Base-by-base conservation (phyloP, 2,888 invertebrate species). In the Cactoblastis cactorum region DNA sequence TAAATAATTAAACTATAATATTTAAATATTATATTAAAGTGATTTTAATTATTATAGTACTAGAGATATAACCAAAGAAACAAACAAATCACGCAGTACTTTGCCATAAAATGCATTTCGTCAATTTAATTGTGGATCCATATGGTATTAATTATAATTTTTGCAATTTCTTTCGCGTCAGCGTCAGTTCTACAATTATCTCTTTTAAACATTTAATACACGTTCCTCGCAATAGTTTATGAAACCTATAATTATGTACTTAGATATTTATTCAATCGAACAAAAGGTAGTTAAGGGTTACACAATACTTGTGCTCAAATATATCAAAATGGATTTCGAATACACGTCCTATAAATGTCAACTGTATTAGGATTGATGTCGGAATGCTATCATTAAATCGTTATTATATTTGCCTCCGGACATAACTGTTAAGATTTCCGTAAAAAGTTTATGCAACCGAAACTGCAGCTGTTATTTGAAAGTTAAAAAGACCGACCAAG, bases 191-290 rank as follows among this genome's bases (percentile, higher is more conserved):
- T 34, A 35, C 22, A 9, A 46, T 35, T 46, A 35, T 14, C 35
- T 37, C n/a, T 12, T 22, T 22, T n/a, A 14, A 18, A 33, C 17
- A 45, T 18, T 33, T 6, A 18, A 24, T 24, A 14, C n/a, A 28
- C 6, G 3, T 4, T 28, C 28, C 17, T 32, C 28, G 18, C 33
- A 33, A 41, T 45, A 17, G 32, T 45, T 45, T 33, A 45, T 34
- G 45, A 45, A 45, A 45, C 33, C 17, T n/a, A 45, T 14, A 45
- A 45, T 45, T 45, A 43, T 28, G 35, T 35, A 35, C 28, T 18
- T 12, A 3, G 28, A n/a, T 9, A 28, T 28, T 35, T 43, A 38
- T 38, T 18, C 4, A 38, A 38, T 18, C 18, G 18, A 19, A 18
- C 38, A 9, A 38, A 38, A 14, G 39, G 22, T 19, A 8, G 39